A percentile compares a stretch with the other conserved stretches of the same genome.
These are phyloP conservation scores for Nothoprocta perdicaria DNA, from an alignment of 2,113 vertebrate genomes.

Conservation along the genomic window DNA sequence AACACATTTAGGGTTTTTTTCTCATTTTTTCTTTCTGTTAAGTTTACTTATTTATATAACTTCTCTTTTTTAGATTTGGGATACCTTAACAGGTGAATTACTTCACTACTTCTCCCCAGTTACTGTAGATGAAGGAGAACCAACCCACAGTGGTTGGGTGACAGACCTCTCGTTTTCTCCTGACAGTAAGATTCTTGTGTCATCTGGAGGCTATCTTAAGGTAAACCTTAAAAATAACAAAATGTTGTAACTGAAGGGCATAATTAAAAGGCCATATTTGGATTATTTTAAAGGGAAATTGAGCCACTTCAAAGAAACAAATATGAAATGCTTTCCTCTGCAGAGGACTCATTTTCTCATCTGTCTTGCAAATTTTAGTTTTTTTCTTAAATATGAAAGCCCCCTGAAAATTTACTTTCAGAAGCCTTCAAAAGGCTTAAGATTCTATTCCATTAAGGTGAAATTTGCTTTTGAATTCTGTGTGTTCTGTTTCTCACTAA, in stretches of 20 bases:
- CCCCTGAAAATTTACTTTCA: not conserved
- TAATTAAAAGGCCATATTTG: not conserved
- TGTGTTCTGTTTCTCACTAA: not conserved
- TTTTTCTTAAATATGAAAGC: not conserved
- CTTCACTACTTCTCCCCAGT: conserved; percentile 84
- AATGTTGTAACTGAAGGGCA: not conserved
- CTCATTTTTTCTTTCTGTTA: accelerated
- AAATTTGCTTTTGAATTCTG: not conserved
- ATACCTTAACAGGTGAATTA: conserved; percentile 77
- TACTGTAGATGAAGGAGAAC: conserved; percentile 84
- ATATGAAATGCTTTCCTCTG: not conserved
- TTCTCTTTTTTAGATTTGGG: conserved; percentile 86
- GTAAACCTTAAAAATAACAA: conserved; percentile 71
- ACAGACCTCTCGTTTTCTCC: conserved; percentile 93
- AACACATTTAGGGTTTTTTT: not conserved
- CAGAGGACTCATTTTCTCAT: not conserved
- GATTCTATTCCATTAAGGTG: not conserved
- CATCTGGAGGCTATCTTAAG: conserved; percentile 92
- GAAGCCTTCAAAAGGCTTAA: not conserved
- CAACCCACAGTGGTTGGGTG: conserved; percentile 91
- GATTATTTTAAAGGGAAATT: not conserved
- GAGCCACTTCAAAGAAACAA: not conserved
- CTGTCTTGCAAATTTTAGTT: not conserved
- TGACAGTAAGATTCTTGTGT: conserved; percentile 86
- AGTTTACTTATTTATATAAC: not conserved